These are phyloP conservation scores for Scaptomyza flava DNA, from an alignment of 2,888 invertebrate genomes.

Conservation along the genomic window DNA sequence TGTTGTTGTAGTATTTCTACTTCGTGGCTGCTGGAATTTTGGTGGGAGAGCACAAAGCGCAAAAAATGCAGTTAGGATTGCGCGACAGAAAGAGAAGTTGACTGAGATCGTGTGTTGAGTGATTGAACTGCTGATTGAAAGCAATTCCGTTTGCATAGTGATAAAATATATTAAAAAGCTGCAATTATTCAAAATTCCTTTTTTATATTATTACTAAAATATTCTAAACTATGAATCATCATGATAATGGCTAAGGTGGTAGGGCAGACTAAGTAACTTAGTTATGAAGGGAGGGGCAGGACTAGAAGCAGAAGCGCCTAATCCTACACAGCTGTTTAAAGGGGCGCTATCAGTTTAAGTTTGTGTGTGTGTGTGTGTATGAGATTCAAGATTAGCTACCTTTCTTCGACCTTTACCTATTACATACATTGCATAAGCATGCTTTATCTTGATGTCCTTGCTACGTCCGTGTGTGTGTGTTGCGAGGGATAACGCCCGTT, in stretches of 20 bases:
- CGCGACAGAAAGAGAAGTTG: neutral
- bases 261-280: neutral
- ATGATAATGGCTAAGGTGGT: neutral
- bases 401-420: slow-evolving; percentile 43
- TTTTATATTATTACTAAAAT: neutral
- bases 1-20: slow-evolving; percentile 10
- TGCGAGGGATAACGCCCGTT: slow-evolving; percentile 33
- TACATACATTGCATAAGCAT: slow-evolving; percentile 38
- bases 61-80: neutral
- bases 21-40: slow-evolving; percentile 19
- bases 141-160: slow-evolving; percentile 7
- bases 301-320: slow-evolving; percentile 32
- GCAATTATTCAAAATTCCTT: too few species aligned
- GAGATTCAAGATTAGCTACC: slow-evolving; percentile 68
- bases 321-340: slow-evolving; percentile 58
- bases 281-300: neutral
- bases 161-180: neutral
- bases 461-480: slow-evolving; percentile 1
- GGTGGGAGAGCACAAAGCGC: slow-evolving; percentile 11
- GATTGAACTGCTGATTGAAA: slow-evolving; percentile 12
- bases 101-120: neutral
- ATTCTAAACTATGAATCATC: neutral
- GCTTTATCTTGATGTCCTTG: slow-evolving; percentile 66
- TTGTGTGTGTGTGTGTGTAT: slow-evolving; percentile 53
- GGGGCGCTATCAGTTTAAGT: neutral